phyloP scores from a whole-genome alignment of 2,113 vertebrate species.

The Erythrocebus patas region DNA sequence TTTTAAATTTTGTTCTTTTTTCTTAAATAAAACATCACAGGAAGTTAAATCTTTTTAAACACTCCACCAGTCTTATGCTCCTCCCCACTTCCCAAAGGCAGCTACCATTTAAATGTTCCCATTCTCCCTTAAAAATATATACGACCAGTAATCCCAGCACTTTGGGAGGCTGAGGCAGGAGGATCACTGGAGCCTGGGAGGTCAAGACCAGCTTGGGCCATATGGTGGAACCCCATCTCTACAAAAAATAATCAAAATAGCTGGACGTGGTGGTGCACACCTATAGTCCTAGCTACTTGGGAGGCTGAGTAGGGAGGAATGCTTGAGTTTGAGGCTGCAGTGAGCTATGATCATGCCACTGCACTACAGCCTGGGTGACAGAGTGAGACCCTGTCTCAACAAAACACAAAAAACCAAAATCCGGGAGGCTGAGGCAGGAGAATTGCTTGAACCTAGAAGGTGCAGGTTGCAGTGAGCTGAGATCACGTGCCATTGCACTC shows the following conservation, averaged over 20 bases:
- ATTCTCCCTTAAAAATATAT: background rate
- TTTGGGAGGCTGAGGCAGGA: background rate
- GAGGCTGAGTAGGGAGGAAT: background rate
- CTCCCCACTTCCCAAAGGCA: background rate
- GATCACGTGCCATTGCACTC: too few species aligned
- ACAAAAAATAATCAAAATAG: background rate
- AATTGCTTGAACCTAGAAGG: too few species aligned
- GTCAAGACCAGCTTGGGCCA: background rate
- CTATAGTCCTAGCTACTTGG: background rate
- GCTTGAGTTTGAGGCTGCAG: background rate
- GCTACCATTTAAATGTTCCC: background rate
- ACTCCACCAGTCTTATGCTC: background rate
- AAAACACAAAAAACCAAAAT: too few species aligned
- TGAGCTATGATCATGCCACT: background rate
- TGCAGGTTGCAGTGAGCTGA: too few species aligned
- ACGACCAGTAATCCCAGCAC: background rate
- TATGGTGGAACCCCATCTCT: background rate
- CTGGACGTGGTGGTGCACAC: too few species aligned
- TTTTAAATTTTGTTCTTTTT: background rate
- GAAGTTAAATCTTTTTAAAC: background rate
- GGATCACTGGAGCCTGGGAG: background rate
- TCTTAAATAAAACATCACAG: background rate
- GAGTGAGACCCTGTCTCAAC: background rate
- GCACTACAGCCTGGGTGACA: background rate
- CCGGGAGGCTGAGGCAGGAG: too few species aligned